Evolutionary conservation across 2,888 invertebrate species (phyloP), one percentile per base, ranked within the genome.

Genomic region (Cheilosia scutellata): DNA sequence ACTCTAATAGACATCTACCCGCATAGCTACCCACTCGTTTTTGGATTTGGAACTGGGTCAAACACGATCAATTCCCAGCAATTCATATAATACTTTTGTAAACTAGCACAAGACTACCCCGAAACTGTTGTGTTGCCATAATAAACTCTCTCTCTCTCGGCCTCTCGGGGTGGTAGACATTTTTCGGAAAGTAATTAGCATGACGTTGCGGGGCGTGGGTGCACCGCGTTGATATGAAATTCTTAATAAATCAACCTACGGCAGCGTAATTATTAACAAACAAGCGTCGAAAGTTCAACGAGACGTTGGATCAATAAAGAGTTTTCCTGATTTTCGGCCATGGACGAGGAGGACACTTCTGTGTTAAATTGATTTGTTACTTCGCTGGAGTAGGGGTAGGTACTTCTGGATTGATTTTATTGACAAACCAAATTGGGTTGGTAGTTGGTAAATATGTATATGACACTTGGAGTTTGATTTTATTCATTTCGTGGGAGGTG

Each of bases 61-160:
- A 76, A 71, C 27, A n/a, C 71, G 37, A 71, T 71, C 49, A 60
- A 70, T 47, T 58, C 13, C 33, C 31, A 62, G 42, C 74, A 31
- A 44, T 65, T 13, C 13, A 25, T 27, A 27, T 49, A 11, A 20
- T 4, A 11, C 5, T 13, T 5, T 13, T 51, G 27, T 27, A 63
- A 37, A 47, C 44, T 47, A 42, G 27, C 3, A 44, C 42, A 57
- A 11, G 42, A 25, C 40, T 53, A 25, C 51, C 37, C 37, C 2
- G 27, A 51, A 31, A 44, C 33, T 42, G 58, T 66, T 66, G 44
- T 47, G 62, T 60, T 42, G 42, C 49, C 58, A 76, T 58, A 68
- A 60, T 42, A 76, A 16, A 51, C 33, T 44, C 68, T 33, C 6
- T 11, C 49, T 42, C 55, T 13, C 2, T 11, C 16, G 5, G 2